phyloP scores from a whole-genome alignment of 2,797 vertebrate species.

The Sitta carolinensis region DNA sequence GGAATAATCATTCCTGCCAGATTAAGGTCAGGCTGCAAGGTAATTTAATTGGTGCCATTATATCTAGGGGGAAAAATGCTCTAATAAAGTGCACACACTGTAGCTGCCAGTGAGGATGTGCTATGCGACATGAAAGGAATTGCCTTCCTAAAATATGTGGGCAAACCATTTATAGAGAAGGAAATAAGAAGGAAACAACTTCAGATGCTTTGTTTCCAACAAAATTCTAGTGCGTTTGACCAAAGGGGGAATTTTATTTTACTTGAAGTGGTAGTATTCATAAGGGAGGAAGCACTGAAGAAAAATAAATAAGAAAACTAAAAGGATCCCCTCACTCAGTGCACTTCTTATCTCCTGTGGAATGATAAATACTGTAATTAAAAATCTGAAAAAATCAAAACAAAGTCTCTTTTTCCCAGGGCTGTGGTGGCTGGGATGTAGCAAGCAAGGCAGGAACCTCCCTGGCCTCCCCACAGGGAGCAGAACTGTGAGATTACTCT shows the following conservation, averaged over 20 bases:
- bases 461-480: neutral
- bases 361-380: constrained; percentile 36
- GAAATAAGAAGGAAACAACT: constrained; percentile 1
- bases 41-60: constrained; percentile 87
- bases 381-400: constrained; percentile 19
- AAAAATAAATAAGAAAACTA: constrained; percentile 10
- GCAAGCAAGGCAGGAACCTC: rapidly evolving
- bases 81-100: constrained; percentile 79
- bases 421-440: neutral
- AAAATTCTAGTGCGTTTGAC: constrained; percentile 7
- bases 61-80: constrained; percentile 76
- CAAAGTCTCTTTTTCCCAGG: neutral
- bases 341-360: neutral
- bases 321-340: neutral
- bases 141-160: constrained; percentile 59
- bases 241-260: neutral
- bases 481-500: neutral
- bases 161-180: constrained; percentile 62
- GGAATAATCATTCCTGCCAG: constrained; percentile 85
- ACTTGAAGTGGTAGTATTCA: neutral
- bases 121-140: constrained; percentile 56
- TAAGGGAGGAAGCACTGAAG: neutral
- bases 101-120: constrained; percentile 71
- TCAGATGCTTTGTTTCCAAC: constrained; percentile 27
- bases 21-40: constrained; percentile 84